A percentile compares a stretch with the other conserved stretches of the same genome.
These are phyloP conservation scores for Charadrius vociferus DNA, from an alignment of 2,113 vertebrate genomes.

Conservation along the genomic window DNA sequence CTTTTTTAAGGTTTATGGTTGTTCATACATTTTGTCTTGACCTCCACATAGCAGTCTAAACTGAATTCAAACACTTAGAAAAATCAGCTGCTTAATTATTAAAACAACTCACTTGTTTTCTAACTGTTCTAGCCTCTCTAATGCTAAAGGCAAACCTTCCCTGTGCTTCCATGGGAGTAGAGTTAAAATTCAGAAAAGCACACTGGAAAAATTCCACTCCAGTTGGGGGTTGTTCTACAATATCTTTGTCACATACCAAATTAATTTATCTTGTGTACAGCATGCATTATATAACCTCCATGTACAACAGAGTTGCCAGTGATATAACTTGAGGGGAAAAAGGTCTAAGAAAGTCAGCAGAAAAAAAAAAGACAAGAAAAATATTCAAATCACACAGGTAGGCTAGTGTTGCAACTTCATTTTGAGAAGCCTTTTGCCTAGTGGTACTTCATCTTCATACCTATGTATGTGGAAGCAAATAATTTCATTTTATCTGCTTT, in stretches of 20 bases:
- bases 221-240: not conserved
- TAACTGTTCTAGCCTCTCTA: not conserved
- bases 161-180: not conserved
- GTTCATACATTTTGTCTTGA: not conserved
- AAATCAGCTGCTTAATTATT: conserved; percentile 11
- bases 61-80: not conserved
- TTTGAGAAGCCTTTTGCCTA: not conserved
- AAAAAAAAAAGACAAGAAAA: not conserved
- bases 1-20: not conserved
- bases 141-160: not conserved
- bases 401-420: not conserved
- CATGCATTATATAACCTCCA: not conserved
- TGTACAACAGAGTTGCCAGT: not conserved
- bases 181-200: conserved; percentile 1
- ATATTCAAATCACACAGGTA: not conserved
- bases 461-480: not conserved
- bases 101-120: not conserved
- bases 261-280: not conserved
- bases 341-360: not conserved
- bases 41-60: not conserved
- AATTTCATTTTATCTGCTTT: not conserved
- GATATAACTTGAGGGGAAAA: not conserved
- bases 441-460: not conserved
- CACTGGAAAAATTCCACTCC: not conserved
- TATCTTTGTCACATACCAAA: not conserved